These are phyloP conservation scores for Andrena trimmerana DNA, from an alignment of 2,888 invertebrate genomes.

Conservation along the genomic window DNA sequence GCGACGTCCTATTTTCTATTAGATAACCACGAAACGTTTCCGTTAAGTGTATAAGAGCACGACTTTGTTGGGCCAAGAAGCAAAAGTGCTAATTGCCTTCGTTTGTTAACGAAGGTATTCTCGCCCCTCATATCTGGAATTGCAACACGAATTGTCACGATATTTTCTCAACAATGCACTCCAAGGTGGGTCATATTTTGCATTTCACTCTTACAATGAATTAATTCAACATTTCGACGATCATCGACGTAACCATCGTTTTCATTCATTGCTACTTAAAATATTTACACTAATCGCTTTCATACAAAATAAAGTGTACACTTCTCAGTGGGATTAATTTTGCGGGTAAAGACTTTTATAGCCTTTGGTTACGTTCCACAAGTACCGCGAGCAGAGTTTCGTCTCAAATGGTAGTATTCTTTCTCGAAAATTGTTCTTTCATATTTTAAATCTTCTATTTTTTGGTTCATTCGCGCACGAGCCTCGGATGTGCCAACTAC, in stretches of 20 bases:
- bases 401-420: not conserved
- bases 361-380: not conserved
- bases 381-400: not conserved
- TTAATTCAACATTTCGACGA: too few relatives aligned
- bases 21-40: constrained; percentile 11
- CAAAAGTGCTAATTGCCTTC: constrained; percentile 34
- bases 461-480: not conserved
- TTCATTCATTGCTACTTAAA: not conserved
- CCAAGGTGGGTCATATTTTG: not conserved
- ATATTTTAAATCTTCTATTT: too few relatives aligned
- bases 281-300: not conserved
- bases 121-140: not conserved
- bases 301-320: too few relatives aligned
- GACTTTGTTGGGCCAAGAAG: constrained; percentile 34
- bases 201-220: not conserved
- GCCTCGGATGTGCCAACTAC: not conserved
- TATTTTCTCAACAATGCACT: constrained; percentile 3
- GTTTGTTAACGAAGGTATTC: not conserved
- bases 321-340: too few relatives aligned
- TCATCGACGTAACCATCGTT: not conserved
- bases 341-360: too few relatives aligned
- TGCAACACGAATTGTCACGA: constrained; percentile 12
- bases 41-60: constrained; percentile 27
- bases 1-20: constrained; percentile 18
- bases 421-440: not conserved